Base-by-base conservation (phyloP, 2,113 vertebrate species). In the Eolophus roseicapilla region DNA sequence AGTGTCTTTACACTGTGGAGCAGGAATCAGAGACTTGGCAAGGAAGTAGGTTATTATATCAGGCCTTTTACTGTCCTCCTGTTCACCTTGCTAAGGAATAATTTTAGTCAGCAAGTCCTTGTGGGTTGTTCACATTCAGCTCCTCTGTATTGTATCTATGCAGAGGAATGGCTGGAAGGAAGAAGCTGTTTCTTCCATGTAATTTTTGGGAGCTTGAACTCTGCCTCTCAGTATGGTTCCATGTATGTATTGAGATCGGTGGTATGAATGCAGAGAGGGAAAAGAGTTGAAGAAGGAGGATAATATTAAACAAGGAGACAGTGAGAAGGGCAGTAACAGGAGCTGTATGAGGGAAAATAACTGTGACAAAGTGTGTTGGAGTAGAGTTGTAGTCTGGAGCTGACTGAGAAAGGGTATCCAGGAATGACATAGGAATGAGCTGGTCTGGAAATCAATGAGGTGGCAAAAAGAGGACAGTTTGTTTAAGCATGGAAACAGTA, bases 31-130 rank as follows among this genome's bases (percentile, higher is more conserved):
- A 86, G 57, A 85, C 62, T 76, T 94, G 87, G 57, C 81, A 91
- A 85, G 55, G 28, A 80, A 81, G 10, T 53, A 68, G 31, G 28
- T 9, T 81, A n/a, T 90, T 92, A 21, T 39, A 63, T 82, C 47
- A 91, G 60, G 64, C 75, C 29, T 86, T 96, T 86, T 75, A 50
- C 43, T 86, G 64, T 83, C 80, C 68, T 71, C 10, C 3, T 27
- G 11, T 71, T 94, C 86, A 91, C 91, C 81, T 95, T 92, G 69
- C 24, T 87, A 55, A 84, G n/a, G 49, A 86, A 65, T 19, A 28
- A 21, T 62, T 70, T 41, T 52, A 83, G 84, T 82, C 93, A 89
- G 81, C 74, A 95, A 87, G 87, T 68, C 62, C 31, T 57, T 65
- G 14, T 37, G 84, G 33, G 43, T 47, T 21, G 28, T 87, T 89